Evolutionary conservation across 2,888 invertebrate species (phyloP), one percentile per base, ranked within the genome.

Genomic region (Dynastes maya): DNA sequence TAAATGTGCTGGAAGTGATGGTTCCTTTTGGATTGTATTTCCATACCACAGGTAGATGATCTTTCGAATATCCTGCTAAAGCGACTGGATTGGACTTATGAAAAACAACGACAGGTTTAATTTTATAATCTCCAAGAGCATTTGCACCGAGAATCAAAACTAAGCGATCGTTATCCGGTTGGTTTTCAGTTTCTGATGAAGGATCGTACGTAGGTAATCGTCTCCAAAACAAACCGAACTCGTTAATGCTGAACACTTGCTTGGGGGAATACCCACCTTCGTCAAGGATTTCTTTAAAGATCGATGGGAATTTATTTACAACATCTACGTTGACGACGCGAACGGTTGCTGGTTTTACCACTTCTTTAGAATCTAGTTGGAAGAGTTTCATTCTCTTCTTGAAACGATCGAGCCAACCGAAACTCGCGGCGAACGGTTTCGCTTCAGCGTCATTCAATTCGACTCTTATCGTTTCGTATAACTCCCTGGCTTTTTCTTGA

Each of bases 371-470:
- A 4, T 63, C 27, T 29, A 74, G 22, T 27, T 74, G n/a, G n/a
- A 63, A 74, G n/a, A 61, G 45, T 49, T 74, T 74, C 45, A 74
- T 74, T 49, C 72, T 74, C 29, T 74, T 74, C 45, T 74, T 74
- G 61, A 74, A 74, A 40, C 72, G 72, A 22, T 74, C 72, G 6
- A 74, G 29, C 72, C 72, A 74, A 61, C 72, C 72, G 11, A 61
- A 61, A 29, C 72, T 74, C 5, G 72, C 72, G 8, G 61, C 72
- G 49, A 74, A 74, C 4, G 61, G 61, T 61, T 74, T 74, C 8
- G 72, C 72, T 74, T 74, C 72, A 4, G 27, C 49, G 16, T 74
- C 72, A 27, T 74, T 74, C 29, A 74, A 45, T 29, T 74, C 72
- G 22, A 74, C 11, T 49, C 72, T 45, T 22, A 74, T 74, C 9